These are phyloP conservation scores for Cistogaster globosa DNA, from an alignment of 2,888 invertebrate genomes.

Conservation along the genomic window DNA sequence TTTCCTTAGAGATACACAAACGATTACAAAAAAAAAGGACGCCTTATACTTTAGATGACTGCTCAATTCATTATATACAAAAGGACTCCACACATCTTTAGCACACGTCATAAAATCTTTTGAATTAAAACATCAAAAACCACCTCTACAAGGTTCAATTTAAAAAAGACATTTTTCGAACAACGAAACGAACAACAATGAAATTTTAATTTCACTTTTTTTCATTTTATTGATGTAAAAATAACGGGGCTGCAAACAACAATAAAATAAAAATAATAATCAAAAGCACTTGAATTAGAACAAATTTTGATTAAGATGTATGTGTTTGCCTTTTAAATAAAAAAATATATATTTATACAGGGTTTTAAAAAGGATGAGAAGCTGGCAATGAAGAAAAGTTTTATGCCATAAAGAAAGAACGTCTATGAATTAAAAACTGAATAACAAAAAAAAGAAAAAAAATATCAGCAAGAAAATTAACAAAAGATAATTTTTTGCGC, in stretches of 20 bases:
- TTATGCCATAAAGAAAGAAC: conserved; percentile 10
- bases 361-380: conserved; percentile 48
- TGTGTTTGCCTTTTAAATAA: conserved; percentile 19
- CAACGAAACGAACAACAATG: conserved; percentile 71
- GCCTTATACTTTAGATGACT: conserved; percentile 33
- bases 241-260: conserved; percentile 67
- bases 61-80: conserved; percentile 62
- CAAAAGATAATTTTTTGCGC: conserved; percentile 65
- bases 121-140: conserved; percentile 26
- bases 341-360: conserved; percentile 37
- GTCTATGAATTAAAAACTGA: conserved; percentile 4
- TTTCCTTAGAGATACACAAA: neutral
- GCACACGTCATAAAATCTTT: conserved; percentile 66
- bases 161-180: conserved; percentile 10
- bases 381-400: conserved; percentile 30
- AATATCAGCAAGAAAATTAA: conserved; percentile 40
- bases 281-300: conserved; percentile 63
- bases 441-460: conserved; percentile 10
- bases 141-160: conserved; percentile 27
- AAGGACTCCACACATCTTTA: conserved; percentile 41
- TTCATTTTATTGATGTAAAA: conserved; percentile 78
- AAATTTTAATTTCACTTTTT: conserved; percentile 79
- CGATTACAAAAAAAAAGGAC: conserved; percentile 14
- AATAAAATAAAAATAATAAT: conserved; percentile 47
- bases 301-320: conserved; percentile 64